phyloP scores from a whole-genome alignment of 2,797 vertebrate species.

The Yasuhikotakia modesta region DNA sequence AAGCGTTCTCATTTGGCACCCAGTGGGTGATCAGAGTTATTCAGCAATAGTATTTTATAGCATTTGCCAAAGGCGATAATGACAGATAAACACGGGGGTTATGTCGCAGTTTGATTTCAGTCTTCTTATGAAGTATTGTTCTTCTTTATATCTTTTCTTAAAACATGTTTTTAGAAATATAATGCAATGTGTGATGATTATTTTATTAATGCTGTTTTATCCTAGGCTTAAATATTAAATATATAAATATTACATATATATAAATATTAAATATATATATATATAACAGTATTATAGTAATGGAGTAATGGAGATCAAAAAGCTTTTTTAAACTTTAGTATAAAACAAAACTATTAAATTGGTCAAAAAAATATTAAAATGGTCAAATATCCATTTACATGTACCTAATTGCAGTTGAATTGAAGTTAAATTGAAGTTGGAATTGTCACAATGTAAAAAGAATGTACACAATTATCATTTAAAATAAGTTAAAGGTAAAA shows the following conservation, averaged over 20 bases:
- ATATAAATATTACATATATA: too few relatives aligned
- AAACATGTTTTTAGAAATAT: background rate
- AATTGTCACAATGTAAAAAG: background rate
- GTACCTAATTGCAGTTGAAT: too few relatives aligned
- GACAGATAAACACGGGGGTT: slow-evolving; percentile 7
- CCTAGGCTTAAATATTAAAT: background rate
- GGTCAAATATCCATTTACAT: too few relatives aligned
- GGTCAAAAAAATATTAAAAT: too few relatives aligned
- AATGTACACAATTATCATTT: background rate
- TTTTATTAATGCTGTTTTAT: too few relatives aligned
- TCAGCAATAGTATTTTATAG: slow-evolving; percentile 27
- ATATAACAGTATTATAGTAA: too few relatives aligned
- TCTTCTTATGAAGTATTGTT: background rate
- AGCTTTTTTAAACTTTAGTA: too few relatives aligned
- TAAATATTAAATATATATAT: too few relatives aligned
- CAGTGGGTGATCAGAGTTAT: slow-evolving; percentile 27
- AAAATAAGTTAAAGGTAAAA: background rate
- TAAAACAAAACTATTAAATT: too few relatives aligned
- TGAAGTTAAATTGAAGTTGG: too few relatives aligned
- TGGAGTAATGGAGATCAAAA: too few relatives aligned
- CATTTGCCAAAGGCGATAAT: background rate
- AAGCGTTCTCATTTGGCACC: slow-evolving; percentile 29
- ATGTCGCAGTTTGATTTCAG: slow-evolving; percentile 11
- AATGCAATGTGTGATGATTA: background rate
- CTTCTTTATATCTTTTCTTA: background rate